phyloP scores from a whole-genome alignment of 2,888 invertebrate species.

The Neoascia interrupta region DNA sequence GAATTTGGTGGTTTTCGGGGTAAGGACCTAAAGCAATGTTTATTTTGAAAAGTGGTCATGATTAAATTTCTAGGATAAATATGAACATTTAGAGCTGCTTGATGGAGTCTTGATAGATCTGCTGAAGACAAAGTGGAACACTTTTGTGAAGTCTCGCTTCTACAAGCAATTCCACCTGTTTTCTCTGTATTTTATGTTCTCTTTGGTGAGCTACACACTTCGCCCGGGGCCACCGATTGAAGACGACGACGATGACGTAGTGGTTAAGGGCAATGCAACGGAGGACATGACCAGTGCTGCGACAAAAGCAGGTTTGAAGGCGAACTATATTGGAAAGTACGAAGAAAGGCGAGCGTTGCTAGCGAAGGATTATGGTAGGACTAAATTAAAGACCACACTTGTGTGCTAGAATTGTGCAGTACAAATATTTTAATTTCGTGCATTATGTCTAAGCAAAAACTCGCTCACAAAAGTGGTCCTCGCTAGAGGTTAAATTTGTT shows the following conservation, averaged over 20 bases:
- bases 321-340: conserved; percentile 26
- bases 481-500: not conserved
- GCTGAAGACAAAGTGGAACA: conserved; percentile 98
- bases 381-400: too few relatives aligned
- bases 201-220: conserved; percentile 92
- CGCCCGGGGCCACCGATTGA: conserved; percentile 88
- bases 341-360: not conserved
- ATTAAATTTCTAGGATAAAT: conserved; percentile 86
- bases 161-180: conserved; percentile 95
- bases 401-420: too few relatives aligned
- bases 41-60: not conserved
- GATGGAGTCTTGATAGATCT: conserved; percentile 97
- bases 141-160: conserved; percentile 96
- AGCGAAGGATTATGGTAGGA: conserved; percentile 40
- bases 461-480: too few relatives aligned
- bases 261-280: not conserved
- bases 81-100: conserved; percentile 95
- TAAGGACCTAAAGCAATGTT: conserved; percentile 79
- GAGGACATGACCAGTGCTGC: not conserved
- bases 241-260: conserved; percentile 73
- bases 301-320: too few relatives aligned
- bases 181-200: conserved; percentile 92
- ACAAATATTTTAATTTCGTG: too few relatives aligned
- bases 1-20: conserved; percentile 97
- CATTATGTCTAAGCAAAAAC: too few relatives aligned